phyloP scores from a whole-genome alignment of 2,888 invertebrate genomes.

The Aporophyla lueneburgensis region DNA sequence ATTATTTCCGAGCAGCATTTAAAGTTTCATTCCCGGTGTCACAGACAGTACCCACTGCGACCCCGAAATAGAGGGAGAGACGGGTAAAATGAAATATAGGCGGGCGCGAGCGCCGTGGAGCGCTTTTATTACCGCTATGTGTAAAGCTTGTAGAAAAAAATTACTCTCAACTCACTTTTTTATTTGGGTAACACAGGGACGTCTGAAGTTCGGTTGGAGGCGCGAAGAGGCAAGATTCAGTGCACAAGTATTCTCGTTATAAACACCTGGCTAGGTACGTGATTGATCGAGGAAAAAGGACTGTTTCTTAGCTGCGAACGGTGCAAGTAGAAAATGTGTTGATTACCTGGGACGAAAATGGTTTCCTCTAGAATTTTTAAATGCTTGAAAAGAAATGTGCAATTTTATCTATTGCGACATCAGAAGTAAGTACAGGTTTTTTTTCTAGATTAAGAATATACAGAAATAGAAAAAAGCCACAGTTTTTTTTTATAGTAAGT shows the following conservation, averaged over 20 bases:
- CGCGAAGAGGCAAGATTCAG: constrained; percentile 46
- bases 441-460: background rate
- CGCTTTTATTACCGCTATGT: constrained; percentile 88
- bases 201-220: constrained; percentile 59
- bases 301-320: constrained; percentile 1
- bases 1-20: constrained; percentile 85
- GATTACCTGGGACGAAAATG: background rate
- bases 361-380: background rate
- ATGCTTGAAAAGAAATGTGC: background rate
- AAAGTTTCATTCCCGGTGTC: constrained; percentile 87
- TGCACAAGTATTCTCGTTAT: constrained; percentile 53
- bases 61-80: constrained; percentile 70
- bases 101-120: constrained; percentile 78
- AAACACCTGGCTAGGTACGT: constrained; percentile 51
- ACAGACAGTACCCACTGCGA: constrained; percentile 73
- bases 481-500: background rate
- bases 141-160: constrained; percentile 87
- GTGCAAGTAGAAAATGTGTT: background rate
- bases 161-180: constrained; percentile 84
- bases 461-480: background rate
- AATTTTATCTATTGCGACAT: background rate
- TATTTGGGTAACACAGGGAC: constrained; percentile 74
- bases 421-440: background rate
- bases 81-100: constrained; percentile 86
- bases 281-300: constrained; percentile 41